phyloP scores from a whole-genome alignment of 1,140 invertebrate species.

The Drosophila nikananu region DNA sequence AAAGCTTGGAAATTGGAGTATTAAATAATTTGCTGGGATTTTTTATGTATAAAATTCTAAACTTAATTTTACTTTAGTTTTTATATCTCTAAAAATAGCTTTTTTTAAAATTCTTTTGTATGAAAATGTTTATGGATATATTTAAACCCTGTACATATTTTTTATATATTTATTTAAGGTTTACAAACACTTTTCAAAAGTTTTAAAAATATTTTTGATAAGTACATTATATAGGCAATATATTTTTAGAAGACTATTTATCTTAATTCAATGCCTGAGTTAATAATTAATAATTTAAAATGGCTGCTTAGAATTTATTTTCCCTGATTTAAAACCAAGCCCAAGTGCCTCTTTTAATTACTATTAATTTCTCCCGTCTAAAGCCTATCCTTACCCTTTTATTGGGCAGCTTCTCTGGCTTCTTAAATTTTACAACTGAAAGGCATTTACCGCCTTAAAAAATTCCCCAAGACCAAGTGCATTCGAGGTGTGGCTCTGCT shows the following conservation, averaged over 20 bases:
- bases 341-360: not conserved
- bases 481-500: constrained; percentile 10
- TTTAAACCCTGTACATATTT: not conserved
- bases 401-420: not conserved
- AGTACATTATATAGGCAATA: not conserved
- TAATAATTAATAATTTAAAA: no score
- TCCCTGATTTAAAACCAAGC: not conserved
- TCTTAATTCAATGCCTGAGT: no score
- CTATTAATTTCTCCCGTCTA: no score
- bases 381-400: not conserved
- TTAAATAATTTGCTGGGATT: no score
- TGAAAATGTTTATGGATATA: no score
- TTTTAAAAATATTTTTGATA: not conserved
- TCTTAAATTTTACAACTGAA: constrained; percentile 10
- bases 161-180: not conserved
- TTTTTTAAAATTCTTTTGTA: no score
- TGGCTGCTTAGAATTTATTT: not conserved
- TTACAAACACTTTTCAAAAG: no score
- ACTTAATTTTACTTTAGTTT: no score
- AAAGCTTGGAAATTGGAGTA: not conserved
- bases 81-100: no score
- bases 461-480: constrained; percentile 12
- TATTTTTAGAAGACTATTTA: not conserved
- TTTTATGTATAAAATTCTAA: no score
- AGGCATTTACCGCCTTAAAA: constrained; percentile 1